Conservation (phyloP, 37 sponge, comb jelly and placozoan species). For the Agelas oroides region DNA sequence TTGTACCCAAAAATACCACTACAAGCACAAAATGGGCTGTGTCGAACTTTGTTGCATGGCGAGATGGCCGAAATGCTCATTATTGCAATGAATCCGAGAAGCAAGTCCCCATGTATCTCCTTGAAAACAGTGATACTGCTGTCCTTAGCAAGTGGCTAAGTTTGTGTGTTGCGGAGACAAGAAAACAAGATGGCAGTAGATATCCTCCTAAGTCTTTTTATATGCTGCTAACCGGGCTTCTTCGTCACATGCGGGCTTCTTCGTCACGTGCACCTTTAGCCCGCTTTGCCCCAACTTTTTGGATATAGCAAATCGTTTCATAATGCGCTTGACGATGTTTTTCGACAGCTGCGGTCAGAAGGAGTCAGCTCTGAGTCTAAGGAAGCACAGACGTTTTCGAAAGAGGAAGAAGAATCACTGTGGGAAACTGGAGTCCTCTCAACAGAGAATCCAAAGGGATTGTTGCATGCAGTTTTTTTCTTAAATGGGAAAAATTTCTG, state of each 20-base stretch:
- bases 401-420: slow-evolving; percentile 16
- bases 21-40: slow-evolving; percentile 38
- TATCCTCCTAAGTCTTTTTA: slow-evolving; percentile 11
- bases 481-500: slow-evolving; percentile 55
- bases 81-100: slow-evolving; percentile 1
- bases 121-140: neutral
- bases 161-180: slow-evolving; percentile 22
- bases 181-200: slow-evolving; percentile 4
- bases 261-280: neutral
- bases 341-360: slow-evolving; percentile 5
- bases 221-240: slow-evolving; percentile 15
- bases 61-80: neutral
- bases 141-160: neutral
- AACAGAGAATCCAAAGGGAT: slow-evolving; percentile 28
- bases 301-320: slow-evolving; percentile 2
- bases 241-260: slow-evolving; percentile 7
- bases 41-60: slow-evolving; percentile 17
- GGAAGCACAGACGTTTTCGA: slow-evolving; percentile 8
- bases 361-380: slow-evolving; percentile 25
- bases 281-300: slow-evolving; percentile 10
- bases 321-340: slow-evolving; percentile 8
- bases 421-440: slow-evolving; percentile 27
- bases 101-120: slow-evolving; percentile 4
- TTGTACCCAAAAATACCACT: slow-evolving; percentile 23
- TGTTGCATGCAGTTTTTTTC: slow-evolving; percentile 60